A percentile compares a stretch with the other conserved stretches of the same genome.
phyloP scores from a whole-genome alignment of 2,888 invertebrate species.

The Sarcophaga subvicina region DNA sequence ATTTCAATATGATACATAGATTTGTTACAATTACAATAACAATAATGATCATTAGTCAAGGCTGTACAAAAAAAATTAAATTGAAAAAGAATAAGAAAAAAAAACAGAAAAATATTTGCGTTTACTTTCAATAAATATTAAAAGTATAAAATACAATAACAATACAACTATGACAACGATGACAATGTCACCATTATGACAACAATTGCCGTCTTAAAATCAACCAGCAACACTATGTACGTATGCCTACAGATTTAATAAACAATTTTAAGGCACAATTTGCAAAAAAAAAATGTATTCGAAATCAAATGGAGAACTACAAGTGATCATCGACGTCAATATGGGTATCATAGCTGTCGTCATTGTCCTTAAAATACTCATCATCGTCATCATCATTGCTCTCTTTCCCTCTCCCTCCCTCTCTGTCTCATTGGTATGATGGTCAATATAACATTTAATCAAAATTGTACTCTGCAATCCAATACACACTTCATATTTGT shows the following conservation, averaged over 20 bases:
- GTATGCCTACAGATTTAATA: constrained; percentile 8
- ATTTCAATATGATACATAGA: too few species aligned
- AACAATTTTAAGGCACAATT: constrained; percentile 33
- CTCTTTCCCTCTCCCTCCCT: too few species aligned
- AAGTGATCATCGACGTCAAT: constrained; percentile 6
- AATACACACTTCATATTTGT: constrained; percentile 9
- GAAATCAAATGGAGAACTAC: constrained; percentile 2
- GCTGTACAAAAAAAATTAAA: background rate
- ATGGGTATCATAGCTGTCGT: background rate
- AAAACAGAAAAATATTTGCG: background rate
- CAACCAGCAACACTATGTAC: background rate
- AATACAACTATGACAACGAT: background rate
- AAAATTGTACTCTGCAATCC: constrained; percentile 5
- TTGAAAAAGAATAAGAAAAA: background rate
- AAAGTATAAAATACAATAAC: background rate
- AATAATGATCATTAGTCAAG: constrained; percentile 26
- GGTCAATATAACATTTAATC: constrained; percentile 35
- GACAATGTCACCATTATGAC: background rate
- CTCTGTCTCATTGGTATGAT: too few species aligned
- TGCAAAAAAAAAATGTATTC: constrained; percentile 9
- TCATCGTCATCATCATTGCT: background rate
- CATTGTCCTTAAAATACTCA: background rate
- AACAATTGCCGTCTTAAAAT: background rate
- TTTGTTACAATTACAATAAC: background rate
- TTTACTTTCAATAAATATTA: background rate